phyloP scores from a whole-genome alignment of 2,888 invertebrate species.

The Toxonevra muliebris region DNA sequence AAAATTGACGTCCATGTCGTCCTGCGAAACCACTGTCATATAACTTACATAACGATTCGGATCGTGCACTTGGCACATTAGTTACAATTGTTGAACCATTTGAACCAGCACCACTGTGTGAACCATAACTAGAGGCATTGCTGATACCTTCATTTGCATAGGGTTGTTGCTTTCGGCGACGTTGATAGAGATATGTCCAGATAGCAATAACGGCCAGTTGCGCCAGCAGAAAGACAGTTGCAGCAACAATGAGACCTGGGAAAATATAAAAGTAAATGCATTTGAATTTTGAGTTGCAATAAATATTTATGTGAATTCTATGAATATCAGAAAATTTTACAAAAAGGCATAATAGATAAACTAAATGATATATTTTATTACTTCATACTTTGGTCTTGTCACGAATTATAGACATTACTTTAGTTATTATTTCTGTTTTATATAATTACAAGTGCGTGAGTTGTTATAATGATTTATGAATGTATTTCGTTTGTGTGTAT shows the following conservation, averaged over 20 bases:
- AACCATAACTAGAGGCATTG: constrained; percentile 46
- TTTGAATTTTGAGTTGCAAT: not conserved
- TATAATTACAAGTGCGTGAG: no score
- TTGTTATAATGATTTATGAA: no score
- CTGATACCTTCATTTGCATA: constrained; percentile 49
- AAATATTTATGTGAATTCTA: not conserved
- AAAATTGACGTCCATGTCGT: constrained; percentile 63
- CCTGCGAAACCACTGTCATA: constrained; percentile 84
- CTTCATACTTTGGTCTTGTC: no score
- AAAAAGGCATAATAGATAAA: no score
- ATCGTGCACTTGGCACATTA: constrained; percentile 70
- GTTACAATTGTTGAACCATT: constrained; percentile 53
- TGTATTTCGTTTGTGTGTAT: no score
- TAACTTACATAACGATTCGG: constrained; percentile 82
- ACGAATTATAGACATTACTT: no score
- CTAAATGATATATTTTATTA: no score
- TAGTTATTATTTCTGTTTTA: no score
- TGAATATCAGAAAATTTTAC: no score
- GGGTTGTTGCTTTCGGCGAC: constrained; percentile 69
- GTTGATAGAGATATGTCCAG: constrained; percentile 90
- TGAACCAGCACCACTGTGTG: constrained; percentile 45
- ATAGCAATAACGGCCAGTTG: constrained; percentile 88
- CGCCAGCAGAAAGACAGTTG: constrained; percentile 84
- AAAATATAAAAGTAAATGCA: not conserved
- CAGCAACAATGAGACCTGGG: constrained; percentile 83